phyloP scores from a whole-genome alignment of 1,140 invertebrate genomes.

The Aphelenchoides avenae region DNA sequence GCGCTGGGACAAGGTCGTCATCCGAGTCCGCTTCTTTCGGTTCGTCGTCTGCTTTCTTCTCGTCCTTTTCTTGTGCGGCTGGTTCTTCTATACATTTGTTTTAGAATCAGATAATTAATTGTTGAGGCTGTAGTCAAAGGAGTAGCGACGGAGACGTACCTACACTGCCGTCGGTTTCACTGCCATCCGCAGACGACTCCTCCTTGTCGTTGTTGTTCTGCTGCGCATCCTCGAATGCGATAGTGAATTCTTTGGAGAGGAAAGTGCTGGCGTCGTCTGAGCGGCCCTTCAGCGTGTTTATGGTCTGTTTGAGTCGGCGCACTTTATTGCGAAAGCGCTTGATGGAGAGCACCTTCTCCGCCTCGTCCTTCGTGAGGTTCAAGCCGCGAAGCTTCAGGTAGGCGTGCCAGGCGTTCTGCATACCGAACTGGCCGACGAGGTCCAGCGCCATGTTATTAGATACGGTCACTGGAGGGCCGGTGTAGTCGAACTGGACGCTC shows the following conservation, averaged over 20 bases:
- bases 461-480: conserved; percentile 29
- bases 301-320: conserved; percentile 13
- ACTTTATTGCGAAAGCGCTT: conserved; percentile 31
- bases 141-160: too few species aligned
- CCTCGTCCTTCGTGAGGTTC: conserved; percentile 34
- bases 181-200: too few species aligned
- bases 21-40: too few species aligned
- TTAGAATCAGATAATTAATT: too few species aligned
- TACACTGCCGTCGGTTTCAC: too few species aligned
- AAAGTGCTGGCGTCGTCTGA: conserved; percentile 7
- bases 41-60: too few species aligned
- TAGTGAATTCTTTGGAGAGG: conserved; percentile 26
- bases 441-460: conserved; percentile 23
- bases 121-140: too few species aligned
- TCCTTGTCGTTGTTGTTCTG: too few species aligned
- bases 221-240: too few species aligned
- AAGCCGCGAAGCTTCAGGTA: conserved; percentile 35
- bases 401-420: conserved; percentile 34
- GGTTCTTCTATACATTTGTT: too few species aligned
- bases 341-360: conserved; percentile 9
- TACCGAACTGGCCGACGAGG: conserved; percentile 30
- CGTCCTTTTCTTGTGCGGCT: too few species aligned
- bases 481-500: conserved; percentile 36
- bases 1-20: too few species aligned
- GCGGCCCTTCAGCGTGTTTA: conserved; percentile 8